Percentiles rank a stretch among this genome's conserved stretches.
These are phyloP conservation scores for Cephus pulcher DNA, from an alignment of 2,888 invertebrate species.

Conservation along the genomic window DNA sequence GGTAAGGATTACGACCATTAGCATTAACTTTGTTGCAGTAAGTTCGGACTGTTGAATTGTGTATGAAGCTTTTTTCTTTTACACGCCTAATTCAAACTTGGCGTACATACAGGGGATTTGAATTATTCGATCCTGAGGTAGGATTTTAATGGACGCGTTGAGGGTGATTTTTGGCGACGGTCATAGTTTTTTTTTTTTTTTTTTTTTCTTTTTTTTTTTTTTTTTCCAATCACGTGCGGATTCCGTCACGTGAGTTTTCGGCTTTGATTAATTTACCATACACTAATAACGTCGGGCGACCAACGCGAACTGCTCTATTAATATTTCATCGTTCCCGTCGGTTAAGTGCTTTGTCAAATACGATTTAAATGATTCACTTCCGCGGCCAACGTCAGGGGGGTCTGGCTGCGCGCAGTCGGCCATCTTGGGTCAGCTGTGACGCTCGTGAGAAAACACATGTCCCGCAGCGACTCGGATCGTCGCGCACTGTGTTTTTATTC, in stretches of 20 bases:
- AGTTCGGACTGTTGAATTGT: background rate
- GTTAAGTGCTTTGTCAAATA: constrained; percentile 27
- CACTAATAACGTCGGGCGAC: background rate
- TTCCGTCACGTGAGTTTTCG: background rate
- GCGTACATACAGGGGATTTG: background rate
- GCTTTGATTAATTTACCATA: background rate
- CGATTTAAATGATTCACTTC: constrained; percentile 47
- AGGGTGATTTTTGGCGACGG: too few species aligned
- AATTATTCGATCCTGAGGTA: background rate
- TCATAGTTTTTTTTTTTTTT: too few species aligned
- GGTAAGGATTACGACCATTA: background rate
- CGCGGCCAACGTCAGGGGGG: constrained; percentile 34
- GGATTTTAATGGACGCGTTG: too few species aligned
- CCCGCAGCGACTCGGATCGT: background rate
- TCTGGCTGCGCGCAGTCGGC: background rate
- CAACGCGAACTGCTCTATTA: background rate
- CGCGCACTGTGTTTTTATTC: background rate
- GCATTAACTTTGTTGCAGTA: background rate
- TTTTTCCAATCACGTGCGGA: background rate
- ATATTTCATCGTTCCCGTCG: constrained; percentile 6
- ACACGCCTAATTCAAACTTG: background rate
- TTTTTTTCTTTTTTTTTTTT: too few species aligned
- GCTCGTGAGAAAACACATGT: constrained; percentile 1
- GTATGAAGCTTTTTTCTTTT: background rate
- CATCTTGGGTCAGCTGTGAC: background rate